A percentile compares a stretch with the other conserved stretches of the same genome.
Conservation (phyloP, 1,140 invertebrate species). For the Argopecten irradians region DNA sequence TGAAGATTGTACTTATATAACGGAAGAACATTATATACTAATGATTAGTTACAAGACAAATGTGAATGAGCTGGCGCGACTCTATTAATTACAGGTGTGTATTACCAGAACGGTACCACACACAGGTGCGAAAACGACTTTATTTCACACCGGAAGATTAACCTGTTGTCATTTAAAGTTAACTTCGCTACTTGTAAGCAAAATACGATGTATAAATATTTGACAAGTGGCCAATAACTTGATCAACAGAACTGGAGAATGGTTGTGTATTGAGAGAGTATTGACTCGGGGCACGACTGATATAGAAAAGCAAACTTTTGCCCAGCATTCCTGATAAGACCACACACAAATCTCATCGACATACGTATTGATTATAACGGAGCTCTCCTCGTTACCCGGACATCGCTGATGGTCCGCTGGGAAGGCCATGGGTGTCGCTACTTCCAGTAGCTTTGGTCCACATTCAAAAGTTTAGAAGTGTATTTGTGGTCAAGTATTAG, state of each 20-base stretch:
- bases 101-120: background rate
- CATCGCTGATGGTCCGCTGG: background rate
- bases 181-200: background rate
- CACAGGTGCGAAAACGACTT: background rate
- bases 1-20: background rate
- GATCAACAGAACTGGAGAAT: background rate
- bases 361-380: background rate
- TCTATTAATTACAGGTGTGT: background rate
- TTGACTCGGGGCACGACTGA: background rate
- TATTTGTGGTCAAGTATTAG: background rate
- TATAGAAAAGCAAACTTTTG: background rate
- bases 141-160: background rate
- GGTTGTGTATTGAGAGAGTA: background rate
- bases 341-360: background rate
- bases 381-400: background rate
- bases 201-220: slow-evolving; percentile 2
- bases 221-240: background rate
- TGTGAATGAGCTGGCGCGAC: background rate
- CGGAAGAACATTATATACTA: background rate
- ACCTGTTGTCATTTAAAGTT: background rate
- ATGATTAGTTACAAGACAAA: slow-evolving; percentile 7
- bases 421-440: background rate
- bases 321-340: background rate
- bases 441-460: background rate
- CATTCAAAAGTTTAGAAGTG: background rate